Base-by-base conservation (phyloP, 2,797 vertebrate genomes). In the Cetoscarus ocellatus region DNA sequence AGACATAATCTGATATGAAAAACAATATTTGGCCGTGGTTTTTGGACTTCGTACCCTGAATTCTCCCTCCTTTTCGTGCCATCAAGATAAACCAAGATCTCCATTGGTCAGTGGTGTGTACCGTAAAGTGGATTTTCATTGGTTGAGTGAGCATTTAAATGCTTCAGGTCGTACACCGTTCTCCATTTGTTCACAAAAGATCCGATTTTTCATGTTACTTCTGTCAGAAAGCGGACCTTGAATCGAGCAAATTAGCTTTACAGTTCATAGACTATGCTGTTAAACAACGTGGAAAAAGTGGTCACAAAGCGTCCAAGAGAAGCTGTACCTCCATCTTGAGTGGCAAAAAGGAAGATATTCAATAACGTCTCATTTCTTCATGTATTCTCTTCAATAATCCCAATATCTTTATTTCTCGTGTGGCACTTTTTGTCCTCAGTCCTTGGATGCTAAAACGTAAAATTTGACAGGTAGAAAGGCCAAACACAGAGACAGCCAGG, bases 11-110 rank as follows among this genome's bases (percentile, higher is more conserved):
- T 4, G 50, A 70, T 36, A 56, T 3, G 45, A 55, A 75, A 68
- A 62, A 45, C 56, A 35, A 64, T 55, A 77, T 79, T 73, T 80
- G 60, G 76, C 78, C 56, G 11, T 47, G 40, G 63, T 68, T 77
- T 82, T 59, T 59, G 58, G 69, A 75, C 14, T 65, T 85, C 73
- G 77, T 88, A 88, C 84, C 86, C 70, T 60, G 68, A 86, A 74
- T 70, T 68, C 43, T 40, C 62, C 61, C 51, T 44, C 60, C 17
- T 63, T 18, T 27, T 47, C 51, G 65, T 61, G 47, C 59, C 54
- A 3, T 47, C 27, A 42, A 40, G 17, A 57, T 52, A 49, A 75
- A 59, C 58, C 18, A 19, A 47, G 49, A 42, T 52, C 52, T n/a
- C 42, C 62, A 82, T 58, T 65, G 73, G 81, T 51, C 72, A 67